A percentile compares a stretch with the other conserved stretches of the same genome.
Evolutionary conservation across 1,140 invertebrate species (phyloP).

Genomic region (Chlorops oryzae): DNA sequence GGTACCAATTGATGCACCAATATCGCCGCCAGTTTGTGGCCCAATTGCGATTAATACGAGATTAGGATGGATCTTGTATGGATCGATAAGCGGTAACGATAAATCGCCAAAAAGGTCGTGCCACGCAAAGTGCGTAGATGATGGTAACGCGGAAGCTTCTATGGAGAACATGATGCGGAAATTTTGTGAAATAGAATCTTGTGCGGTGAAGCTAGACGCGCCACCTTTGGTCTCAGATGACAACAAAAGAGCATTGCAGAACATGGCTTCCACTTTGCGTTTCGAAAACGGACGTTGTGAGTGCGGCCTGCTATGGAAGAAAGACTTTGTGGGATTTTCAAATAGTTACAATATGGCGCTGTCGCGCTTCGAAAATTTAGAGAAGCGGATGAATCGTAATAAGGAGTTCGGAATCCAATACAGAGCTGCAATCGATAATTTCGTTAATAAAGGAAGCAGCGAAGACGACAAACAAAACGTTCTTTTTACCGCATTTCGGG

Average conservation of each 20-base stretch:
- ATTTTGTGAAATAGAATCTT: constrained; percentile 5
- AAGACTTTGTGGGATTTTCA: not conserved
- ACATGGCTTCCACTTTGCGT: not conserved
- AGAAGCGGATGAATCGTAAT: constrained; percentile 3
- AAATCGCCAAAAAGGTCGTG: too few species aligned
- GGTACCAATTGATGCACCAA: not conserved
- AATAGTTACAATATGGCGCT: constrained; percentile 2
- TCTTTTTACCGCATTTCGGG: too few species aligned
- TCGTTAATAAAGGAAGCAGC: not conserved
- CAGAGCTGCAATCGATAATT: not conserved
- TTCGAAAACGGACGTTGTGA: not conserved
- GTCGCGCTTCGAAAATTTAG: not conserved
- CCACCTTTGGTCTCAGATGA: not conserved
- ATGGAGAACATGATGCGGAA: too few species aligned
- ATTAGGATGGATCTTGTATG: constrained; percentile 8
- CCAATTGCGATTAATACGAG: not conserved
- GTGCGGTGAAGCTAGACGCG: not conserved
- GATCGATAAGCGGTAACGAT: not conserved
- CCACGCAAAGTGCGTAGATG: too few species aligned
- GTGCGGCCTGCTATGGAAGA: not conserved
- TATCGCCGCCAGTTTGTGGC: not conserved
- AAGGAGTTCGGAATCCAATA: not conserved
- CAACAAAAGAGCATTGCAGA: not conserved
- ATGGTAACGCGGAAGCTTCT: too few species aligned
- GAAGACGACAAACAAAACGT: not conserved